A percentile compares a stretch with the other conserved stretches of the same genome.
Conservation (phyloP, 2,888 invertebrate species). For the Synergus japonicus region DNA sequence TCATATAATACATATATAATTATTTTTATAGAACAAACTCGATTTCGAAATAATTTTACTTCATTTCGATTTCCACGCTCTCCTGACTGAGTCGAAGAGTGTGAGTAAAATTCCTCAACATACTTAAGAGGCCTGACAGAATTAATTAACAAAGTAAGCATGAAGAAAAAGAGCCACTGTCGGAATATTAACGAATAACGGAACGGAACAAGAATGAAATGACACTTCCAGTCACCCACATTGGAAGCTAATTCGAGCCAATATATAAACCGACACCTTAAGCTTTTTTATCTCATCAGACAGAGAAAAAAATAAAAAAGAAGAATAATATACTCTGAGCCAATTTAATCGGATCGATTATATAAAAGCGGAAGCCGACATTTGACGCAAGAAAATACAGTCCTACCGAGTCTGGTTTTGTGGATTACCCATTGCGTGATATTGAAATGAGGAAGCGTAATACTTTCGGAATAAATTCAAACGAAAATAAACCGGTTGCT, state of each 20-base stretch:
- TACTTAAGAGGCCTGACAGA: conserved; percentile 32
- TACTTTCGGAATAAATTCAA: conserved; percentile 13
- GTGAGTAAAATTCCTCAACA: conserved; percentile 15
- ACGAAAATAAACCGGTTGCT: conserved; percentile 30
- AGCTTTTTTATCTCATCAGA: background rate
- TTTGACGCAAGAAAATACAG: conserved; percentile 6
- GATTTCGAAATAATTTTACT: conserved; percentile 20
- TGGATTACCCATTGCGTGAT: conserved; percentile 26
- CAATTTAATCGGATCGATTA: conserved; percentile 17
- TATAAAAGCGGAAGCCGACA: conserved; percentile 25
- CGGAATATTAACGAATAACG: conserved; percentile 33
- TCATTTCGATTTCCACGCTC: conserved; percentile 1
- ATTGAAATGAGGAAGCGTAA: conserved; percentile 36
- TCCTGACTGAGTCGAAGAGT: conserved; percentile 7
- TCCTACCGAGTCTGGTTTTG: background rate
- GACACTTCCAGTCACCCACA: background rate
- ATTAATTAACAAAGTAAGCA: conserved; percentile 34
- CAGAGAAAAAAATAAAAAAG: conserved; percentile 5
- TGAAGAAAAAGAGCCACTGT: conserved; percentile 21
- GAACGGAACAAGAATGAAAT: conserved; percentile 12
- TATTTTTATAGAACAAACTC: conserved; percentile 25
- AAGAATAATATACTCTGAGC: background rate
- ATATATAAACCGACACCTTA: background rate
- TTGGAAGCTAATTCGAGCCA: background rate
- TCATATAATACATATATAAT: background rate